A percentile compares a stretch with the other conserved stretches of the same genome.
Conservation (phyloP, 2,888 invertebrate genomes). For the Sarcophaga carnaria region DNA sequence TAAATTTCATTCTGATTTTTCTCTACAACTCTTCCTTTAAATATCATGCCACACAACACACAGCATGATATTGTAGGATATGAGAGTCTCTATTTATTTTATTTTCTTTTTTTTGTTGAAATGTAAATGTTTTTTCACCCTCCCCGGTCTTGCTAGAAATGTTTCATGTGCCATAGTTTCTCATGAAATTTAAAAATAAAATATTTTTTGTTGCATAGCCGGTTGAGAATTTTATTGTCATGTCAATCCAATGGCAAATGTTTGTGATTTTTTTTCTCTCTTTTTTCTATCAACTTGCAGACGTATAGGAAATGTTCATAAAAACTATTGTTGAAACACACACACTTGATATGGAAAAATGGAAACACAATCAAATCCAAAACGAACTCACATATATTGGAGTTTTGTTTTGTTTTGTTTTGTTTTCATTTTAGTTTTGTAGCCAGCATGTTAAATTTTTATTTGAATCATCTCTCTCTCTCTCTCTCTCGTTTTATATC, state of each 20-base stretch:
- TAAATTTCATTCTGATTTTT: not conserved
- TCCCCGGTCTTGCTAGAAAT: not conserved
- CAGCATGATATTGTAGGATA: not conserved
- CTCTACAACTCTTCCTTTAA: not conserved
- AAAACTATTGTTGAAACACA: conserved; percentile 5
- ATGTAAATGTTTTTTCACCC: not conserved
- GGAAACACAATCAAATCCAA: conserved; percentile 40
- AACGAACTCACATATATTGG: conserved; percentile 1
- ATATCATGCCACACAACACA: not conserved
- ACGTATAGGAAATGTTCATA: conserved; percentile 10
- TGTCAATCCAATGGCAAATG: conserved; percentile 44
- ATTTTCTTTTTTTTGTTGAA: not conserved
- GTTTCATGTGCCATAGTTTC: conserved; percentile 33
- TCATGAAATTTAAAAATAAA: not conserved
- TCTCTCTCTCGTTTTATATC: too few species aligned
- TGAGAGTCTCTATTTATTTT: not conserved
- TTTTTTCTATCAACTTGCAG: not conserved
- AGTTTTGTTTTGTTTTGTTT: too few species aligned
- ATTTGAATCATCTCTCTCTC: not conserved
- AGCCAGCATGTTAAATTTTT: not conserved
- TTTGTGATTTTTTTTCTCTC: not conserved
- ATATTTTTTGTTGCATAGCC: not conserved
- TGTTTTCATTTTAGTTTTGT: not conserved
- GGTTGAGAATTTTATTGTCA: conserved; percentile 64
- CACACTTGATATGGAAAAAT: not conserved